A percentile compares a stretch with the other conserved stretches of the same genome.
Conservation (phyloP, 2,113 vertebrate genomes). For the Talpa occidentalis region DNA sequence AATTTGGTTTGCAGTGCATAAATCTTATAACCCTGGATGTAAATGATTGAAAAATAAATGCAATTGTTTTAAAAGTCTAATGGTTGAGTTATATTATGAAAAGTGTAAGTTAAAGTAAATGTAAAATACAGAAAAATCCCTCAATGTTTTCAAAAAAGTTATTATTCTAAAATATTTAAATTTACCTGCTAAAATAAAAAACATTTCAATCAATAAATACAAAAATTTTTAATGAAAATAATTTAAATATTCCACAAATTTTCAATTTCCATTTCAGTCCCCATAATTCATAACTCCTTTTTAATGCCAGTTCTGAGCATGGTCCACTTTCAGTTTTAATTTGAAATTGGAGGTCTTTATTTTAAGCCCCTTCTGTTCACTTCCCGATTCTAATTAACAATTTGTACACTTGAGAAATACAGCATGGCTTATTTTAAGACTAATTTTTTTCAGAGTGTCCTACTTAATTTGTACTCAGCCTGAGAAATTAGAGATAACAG, state of each 20-base stretch:
- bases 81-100: background rate
- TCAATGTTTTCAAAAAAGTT: background rate
- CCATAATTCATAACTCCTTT: background rate
- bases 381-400: constrained; percentile 83
- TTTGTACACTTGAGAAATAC: constrained; percentile 80
- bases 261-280: background rate
- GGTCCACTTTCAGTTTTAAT: constrained; percentile 64
- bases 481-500: constrained; percentile 74
- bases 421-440: constrained; percentile 76
- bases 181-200: background rate
- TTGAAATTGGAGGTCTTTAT: constrained; percentile 72
- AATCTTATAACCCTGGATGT: background rate
- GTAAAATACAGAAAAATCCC: background rate
- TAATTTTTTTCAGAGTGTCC: constrained; percentile 70
- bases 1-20: background rate
- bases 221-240: constrained; percentile 36
- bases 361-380: constrained; percentile 74
- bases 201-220: background rate
- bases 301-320: background rate
- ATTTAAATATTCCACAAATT: constrained; percentile 44
- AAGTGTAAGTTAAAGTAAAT: constrained; percentile 23
- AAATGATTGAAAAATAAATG: background rate
- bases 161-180: constrained; percentile 39
- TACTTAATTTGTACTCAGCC: constrained; percentile 81
- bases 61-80: background rate